phyloP scores from a whole-genome alignment of 2,113 vertebrate species.

The Triplophysa dalaica region DNA sequence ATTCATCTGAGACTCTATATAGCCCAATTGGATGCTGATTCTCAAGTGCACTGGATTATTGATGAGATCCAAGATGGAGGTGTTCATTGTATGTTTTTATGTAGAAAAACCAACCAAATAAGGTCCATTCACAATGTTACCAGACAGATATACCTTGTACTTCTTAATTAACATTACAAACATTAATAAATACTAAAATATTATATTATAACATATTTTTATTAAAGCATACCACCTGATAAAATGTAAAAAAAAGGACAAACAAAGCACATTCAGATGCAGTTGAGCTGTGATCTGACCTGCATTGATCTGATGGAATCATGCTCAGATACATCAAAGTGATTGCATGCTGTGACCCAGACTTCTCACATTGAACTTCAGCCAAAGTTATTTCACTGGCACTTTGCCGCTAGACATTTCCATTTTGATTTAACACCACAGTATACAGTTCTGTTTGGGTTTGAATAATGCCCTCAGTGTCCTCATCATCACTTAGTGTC shows the following conservation, averaged over 20 bases:
- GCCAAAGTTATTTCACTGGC: conserved; percentile 41
- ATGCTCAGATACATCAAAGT: conserved; percentile 30
- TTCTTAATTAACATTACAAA: neutral
- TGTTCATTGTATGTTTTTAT: neutral
- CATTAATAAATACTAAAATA: too few relatives aligned
- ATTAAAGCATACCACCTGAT: too few relatives aligned
- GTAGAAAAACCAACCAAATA: neutral
- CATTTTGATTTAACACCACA: conserved; percentile 31
- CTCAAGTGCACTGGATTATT: conserved; percentile 68
- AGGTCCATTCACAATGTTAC: neutral
- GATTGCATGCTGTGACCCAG: conserved; percentile 24
- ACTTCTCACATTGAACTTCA: conserved; percentile 35
- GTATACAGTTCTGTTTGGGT: conserved; percentile 15
- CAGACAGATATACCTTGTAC: neutral
- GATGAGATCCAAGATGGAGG: conserved; percentile 59
- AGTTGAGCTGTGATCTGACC: neutral
- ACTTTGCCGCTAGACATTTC: conserved; percentile 43
- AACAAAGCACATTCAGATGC: too few relatives aligned
- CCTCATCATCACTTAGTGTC: conserved; percentile 35
- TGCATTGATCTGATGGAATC: conserved; percentile 28
- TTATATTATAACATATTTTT: too few relatives aligned
- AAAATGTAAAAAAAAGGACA: too few relatives aligned
- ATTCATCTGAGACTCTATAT: conserved; percentile 63
- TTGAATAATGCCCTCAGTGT: conserved; percentile 44
- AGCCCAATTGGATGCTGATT: conserved; percentile 65